phyloP scores from a whole-genome alignment of 2,113 vertebrate species.

The Microcebus murinus region DNA sequence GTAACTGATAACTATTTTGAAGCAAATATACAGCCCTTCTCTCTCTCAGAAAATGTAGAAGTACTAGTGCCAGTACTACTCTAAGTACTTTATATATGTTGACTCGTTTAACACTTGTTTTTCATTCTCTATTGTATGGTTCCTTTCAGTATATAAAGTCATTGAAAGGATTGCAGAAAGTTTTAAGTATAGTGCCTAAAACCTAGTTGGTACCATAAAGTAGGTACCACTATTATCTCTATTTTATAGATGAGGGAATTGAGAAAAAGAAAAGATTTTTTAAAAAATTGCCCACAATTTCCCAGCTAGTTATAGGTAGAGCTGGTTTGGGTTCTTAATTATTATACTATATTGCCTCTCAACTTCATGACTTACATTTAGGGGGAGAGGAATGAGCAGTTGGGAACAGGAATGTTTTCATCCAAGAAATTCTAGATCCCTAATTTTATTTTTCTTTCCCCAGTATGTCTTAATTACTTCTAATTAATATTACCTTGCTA shows the following conservation, averaged over 20 bases:
- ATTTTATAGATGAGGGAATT: background rate
- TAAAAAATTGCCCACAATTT: background rate
- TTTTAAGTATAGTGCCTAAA: background rate
- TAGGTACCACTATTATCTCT: background rate
- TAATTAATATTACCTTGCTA: background rate
- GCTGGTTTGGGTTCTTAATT: background rate
- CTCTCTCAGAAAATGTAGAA: background rate
- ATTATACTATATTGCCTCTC: background rate
- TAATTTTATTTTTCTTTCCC: slow-evolving; percentile 37
- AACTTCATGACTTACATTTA: background rate
- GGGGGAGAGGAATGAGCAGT: no score
- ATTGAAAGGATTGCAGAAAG: background rate
- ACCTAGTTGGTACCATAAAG: background rate
- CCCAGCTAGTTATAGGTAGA: background rate
- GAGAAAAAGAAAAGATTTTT: background rate
- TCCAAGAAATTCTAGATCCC: background rate
- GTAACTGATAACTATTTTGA: background rate
- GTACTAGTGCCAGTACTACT: background rate
- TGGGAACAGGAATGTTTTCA: background rate
- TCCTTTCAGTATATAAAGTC: background rate
- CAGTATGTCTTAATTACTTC: background rate
- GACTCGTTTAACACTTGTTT: background rate
- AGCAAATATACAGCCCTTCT: background rate
- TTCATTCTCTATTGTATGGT: slow-evolving; percentile 21
- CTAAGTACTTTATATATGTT: background rate